phyloP scores from a whole-genome alignment of 2,888 invertebrate genomes.

The Pseudanteris insignis region DNA sequence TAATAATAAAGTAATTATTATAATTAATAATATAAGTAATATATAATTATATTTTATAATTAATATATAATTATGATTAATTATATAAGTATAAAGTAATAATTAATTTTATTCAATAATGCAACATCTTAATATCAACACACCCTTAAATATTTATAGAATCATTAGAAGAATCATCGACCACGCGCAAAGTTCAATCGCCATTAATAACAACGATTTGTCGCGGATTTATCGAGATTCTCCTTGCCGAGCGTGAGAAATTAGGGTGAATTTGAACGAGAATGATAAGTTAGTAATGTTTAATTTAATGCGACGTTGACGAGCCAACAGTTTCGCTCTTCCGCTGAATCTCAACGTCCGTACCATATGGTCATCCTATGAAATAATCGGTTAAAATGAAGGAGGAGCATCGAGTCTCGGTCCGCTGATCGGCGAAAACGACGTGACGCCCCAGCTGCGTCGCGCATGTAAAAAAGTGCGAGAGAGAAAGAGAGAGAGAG shows the following conservation, averaged over 20 bases:
- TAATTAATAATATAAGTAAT: no score
- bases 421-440: conserved; percentile 54
- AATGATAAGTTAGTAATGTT: not conserved
- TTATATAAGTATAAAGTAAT: no score
- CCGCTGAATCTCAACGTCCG: conserved; percentile 58
- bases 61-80: no score
- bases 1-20: no score
- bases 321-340: conserved; percentile 31
- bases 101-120: no score
- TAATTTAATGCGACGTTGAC: conserved; percentile 17
- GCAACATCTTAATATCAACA: no score
- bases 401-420: conserved; percentile 47
- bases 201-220: not conserved
- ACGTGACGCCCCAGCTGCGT: conserved; percentile 57
- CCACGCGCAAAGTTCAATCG: not conserved
- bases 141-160: no score
- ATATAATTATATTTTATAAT: no score
- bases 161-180: no score
- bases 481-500: not conserved
- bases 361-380: conserved; percentile 54
- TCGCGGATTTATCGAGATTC: not conserved
- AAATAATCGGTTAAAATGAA: conserved; percentile 49
- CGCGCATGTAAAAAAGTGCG: conserved; percentile 45
- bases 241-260: conserved; percentile 25
- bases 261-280: not conserved